phyloP scores from a whole-genome alignment of 2,113 vertebrate species.

The Promerops cafer region DNA sequence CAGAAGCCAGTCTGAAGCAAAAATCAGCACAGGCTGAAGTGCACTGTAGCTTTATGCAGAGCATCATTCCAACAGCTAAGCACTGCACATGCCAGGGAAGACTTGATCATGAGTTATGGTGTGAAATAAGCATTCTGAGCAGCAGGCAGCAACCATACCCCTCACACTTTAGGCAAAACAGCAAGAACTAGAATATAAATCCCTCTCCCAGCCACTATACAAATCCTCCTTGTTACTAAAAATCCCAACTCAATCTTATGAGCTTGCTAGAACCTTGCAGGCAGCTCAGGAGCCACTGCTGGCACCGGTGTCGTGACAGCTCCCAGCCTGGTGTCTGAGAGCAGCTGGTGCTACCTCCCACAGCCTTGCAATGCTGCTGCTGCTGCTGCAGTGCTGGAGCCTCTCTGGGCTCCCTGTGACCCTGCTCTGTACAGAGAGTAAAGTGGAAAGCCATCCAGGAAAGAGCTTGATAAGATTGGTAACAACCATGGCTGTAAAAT shows the following conservation, averaged over 20 bases:
- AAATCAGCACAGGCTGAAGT: not conserved
- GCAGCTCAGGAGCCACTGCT: not conserved
- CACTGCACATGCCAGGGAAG: not conserved
- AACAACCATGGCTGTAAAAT: not conserved
- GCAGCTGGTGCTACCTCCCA: not conserved
- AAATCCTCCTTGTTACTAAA: not conserved
- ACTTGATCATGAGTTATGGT: not conserved
- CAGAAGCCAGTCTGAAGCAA: not conserved
- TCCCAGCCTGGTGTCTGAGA: not conserved
- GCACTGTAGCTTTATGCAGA: not conserved
- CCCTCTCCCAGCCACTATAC: not conserved
- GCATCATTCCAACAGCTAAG: not conserved
- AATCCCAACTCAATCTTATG: accelerated
- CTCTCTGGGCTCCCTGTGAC: not conserved
- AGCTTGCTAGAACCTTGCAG: not conserved
- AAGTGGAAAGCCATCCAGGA: not conserved
- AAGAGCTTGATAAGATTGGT: not conserved
- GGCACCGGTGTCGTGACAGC: accelerated
- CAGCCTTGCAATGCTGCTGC: not conserved
- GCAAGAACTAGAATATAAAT: not conserved
- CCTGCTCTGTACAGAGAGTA: not conserved
- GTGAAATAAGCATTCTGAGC: not conserved
- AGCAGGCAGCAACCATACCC: not conserved
- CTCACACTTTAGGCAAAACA: not conserved
- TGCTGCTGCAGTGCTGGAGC: not conserved